Conservation (phyloP, 2,888 invertebrate species). For the Tridacna gigas region DNA sequence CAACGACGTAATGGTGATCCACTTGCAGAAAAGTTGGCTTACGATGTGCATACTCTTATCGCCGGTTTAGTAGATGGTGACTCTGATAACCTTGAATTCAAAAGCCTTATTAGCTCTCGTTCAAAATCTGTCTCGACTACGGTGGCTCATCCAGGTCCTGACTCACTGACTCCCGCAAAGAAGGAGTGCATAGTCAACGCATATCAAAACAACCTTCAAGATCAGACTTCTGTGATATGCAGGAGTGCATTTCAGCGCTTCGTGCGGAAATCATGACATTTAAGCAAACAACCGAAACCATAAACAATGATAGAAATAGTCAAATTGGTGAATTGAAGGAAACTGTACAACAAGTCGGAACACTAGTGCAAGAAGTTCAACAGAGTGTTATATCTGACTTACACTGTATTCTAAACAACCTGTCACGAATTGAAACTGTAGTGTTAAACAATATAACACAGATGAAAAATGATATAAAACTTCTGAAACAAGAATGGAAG, state of each 20-base stretch:
- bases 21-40: not conserved
- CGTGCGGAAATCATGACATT: not conserved
- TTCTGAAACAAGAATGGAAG: not conserved
- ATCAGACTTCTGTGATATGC: not conserved
- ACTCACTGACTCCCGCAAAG: not conserved
- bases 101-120: not conserved
- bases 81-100: not conserved
- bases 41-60: constrained; percentile 5
- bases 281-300: not conserved
- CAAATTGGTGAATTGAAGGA: constrained; percentile 3
- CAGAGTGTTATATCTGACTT: not conserved
- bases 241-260: not conserved
- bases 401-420: not conserved
- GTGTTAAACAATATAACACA: too few relatives aligned
- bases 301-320: not conserved
- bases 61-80: not conserved
- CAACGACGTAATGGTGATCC: not conserved
- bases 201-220: not conserved
- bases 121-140: not conserved
- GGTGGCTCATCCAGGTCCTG: not conserved
- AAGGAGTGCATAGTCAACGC: not conserved
- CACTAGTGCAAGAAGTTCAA: not conserved
- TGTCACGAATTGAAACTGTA: constrained; percentile 2
- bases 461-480: constrained; percentile 1
- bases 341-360: not conserved